Conservation (phyloP, 1,140 invertebrate genomes). For the Plutomurus gul region DNA sequence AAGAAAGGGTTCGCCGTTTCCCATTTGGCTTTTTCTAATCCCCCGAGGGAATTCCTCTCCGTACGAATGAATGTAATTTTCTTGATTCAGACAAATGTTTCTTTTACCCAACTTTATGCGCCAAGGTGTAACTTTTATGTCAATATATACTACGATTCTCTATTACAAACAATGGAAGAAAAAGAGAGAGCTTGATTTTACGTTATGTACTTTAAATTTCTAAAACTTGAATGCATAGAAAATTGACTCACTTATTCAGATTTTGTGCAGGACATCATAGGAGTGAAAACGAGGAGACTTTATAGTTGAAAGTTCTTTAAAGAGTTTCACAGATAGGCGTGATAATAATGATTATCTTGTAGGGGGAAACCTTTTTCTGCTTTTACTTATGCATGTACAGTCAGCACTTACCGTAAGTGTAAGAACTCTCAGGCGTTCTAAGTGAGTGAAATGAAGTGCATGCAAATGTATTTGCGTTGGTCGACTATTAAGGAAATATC, state of each 20-base stretch:
- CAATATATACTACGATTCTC: neutral
- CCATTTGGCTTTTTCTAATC: neutral
- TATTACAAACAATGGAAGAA: neutral
- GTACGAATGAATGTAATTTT: constrained; percentile 30
- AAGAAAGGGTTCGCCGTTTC: constrained; percentile 5
- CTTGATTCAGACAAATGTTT: constrained; percentile 31
- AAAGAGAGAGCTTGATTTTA: no score
- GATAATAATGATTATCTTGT: no score
- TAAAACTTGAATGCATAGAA: no score
- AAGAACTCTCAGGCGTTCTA: neutral
- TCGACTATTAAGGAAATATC: neutral
- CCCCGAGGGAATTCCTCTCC: constrained; percentile 19
- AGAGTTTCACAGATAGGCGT: no score
- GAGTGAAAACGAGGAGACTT: no score
- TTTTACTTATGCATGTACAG: neutral
- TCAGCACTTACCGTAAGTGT: no score
- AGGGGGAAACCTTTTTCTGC: no score
- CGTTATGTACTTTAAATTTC: no score
- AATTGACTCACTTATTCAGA: no score
- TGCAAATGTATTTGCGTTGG: neutral
- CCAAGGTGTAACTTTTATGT: constrained; percentile 15
- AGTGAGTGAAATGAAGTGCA: neutral
- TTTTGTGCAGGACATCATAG: no score
- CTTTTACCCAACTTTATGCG: neutral
- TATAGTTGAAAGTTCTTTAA: no score